Percentiles rank a stretch among this genome's conserved stretches.
phyloP scores from a whole-genome alignment of 2,113 vertebrate species.

The Brienomyrus longianalis region DNA sequence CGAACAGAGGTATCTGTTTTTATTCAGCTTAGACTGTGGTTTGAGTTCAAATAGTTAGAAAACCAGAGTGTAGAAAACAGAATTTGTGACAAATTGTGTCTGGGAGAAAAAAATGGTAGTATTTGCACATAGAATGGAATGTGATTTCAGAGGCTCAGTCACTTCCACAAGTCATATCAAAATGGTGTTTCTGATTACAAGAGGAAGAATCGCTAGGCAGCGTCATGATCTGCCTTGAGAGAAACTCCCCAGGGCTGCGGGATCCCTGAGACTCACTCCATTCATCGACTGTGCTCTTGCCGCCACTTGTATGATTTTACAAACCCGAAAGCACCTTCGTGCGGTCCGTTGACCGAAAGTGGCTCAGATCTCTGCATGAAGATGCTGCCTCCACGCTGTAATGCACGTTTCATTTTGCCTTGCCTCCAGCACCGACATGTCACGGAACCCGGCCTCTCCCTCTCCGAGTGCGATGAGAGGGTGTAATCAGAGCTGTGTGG shows the following conservation, averaged over 20 bases:
- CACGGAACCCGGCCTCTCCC: not conserved
- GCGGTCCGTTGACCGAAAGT: not conserved
- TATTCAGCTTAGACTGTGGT: not conserved
- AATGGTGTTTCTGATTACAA: not conserved
- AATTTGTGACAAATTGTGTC: not conserved
- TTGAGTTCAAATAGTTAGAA: not conserved
- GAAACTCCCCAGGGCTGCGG: not conserved
- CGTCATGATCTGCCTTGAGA: not conserved
- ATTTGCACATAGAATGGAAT: not conserved
- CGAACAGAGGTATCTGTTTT: not conserved
- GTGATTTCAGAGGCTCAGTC: not conserved
- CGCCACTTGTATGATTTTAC: not conserved
- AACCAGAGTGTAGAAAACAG: not conserved
- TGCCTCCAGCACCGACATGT: not conserved
- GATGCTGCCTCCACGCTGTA: not conserved
- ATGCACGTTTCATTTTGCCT: not conserved
- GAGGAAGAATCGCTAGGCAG: not conserved
- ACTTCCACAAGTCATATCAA: not conserved
- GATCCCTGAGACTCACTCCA: not conserved
- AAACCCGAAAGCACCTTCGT: not conserved
- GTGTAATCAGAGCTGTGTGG: not conserved
- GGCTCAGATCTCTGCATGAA: not conserved
- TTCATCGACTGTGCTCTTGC: not conserved
- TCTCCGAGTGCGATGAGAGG: not conserved
- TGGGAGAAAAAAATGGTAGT: not conserved